Percentiles rank a stretch among this genome's conserved stretches.
Evolutionary conservation across 2,888 invertebrate genomes (phyloP).

Genomic region (Sussaba pulchella): DNA sequence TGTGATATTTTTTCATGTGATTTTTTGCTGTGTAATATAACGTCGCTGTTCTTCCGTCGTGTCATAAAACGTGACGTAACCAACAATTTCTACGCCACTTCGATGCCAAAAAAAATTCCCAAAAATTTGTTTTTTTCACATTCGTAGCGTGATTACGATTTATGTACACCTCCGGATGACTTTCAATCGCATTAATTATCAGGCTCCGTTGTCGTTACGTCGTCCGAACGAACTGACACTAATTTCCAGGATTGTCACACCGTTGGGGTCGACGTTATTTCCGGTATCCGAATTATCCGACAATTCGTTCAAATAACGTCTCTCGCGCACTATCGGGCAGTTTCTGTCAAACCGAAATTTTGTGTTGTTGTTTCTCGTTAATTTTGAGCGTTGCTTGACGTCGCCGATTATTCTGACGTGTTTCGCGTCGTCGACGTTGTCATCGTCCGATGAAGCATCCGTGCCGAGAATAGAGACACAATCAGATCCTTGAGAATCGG

Average conservation of each 20-base stretch:
- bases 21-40: too few relatives aligned
- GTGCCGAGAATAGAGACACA: slow-evolving; percentile 57
- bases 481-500: slow-evolving; percentile 61
- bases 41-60: too few relatives aligned
- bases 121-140: slow-evolving; percentile 1
- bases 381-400: slow-evolving; percentile 68
- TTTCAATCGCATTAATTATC: slow-evolving; percentile 16
- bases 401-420: slow-evolving; percentile 27
- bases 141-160: slow-evolving; percentile 5
- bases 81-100: not conserved
- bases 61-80: too few relatives aligned
- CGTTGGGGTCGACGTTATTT: not conserved
- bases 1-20: too few relatives aligned
- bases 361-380: slow-evolving; percentile 68
- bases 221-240: slow-evolving; percentile 21
- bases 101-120: slow-evolving; percentile 5
- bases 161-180: slow-evolving; percentile 35
- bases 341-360: slow-evolving; percentile 49
- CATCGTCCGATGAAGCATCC: slow-evolving; percentile 44
- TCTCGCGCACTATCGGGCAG: slow-evolving; percentile 14
- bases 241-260: not conserved
- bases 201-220: not conserved
- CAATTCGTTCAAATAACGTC: slow-evolving; percentile 29
- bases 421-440: slow-evolving; percentile 17
- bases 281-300: slow-evolving; percentile 24